Conservation (phyloP, 2,797 vertebrate species). For the Dicrostonyx torquatus region DNA sequence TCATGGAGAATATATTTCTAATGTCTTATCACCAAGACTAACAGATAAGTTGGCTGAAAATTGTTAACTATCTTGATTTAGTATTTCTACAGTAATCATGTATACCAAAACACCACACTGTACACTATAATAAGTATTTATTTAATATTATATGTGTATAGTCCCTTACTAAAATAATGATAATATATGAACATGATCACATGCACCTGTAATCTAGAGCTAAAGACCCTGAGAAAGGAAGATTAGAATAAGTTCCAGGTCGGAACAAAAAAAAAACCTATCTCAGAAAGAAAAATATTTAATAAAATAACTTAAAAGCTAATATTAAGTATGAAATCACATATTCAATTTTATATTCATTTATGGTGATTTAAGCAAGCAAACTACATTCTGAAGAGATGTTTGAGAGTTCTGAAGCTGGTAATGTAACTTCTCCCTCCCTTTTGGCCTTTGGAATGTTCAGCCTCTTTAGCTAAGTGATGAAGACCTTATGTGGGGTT, state of each 20-base stretch:
- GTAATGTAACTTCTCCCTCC: not conserved
- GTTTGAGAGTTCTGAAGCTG: not conserved
- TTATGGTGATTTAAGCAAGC: constrained; percentile 9
- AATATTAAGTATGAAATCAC: not conserved
- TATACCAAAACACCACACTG: not conserved
- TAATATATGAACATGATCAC: not conserved
- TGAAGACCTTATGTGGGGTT: not conserved
- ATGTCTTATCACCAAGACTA: not conserved
- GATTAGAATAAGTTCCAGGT: not conserved
- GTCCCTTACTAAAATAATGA: not conserved
- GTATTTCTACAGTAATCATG: not conserved
- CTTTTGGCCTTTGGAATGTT: not conserved
- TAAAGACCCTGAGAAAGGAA: not conserved
- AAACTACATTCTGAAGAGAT: not conserved
- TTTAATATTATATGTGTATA: not conserved
- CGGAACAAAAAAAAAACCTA: fast-evolving
- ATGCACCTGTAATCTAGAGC: not conserved
- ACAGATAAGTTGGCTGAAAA: not conserved
- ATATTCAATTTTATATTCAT: not conserved
- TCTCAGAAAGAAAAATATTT: not conserved
- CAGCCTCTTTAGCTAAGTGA: not conserved
- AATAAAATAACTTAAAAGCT: not conserved
- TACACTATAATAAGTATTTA: not conserved
- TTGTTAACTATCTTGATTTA: not conserved
- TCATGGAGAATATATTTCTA: not conserved